Conservation (phyloP, 2,888 invertebrate species). For the Hedychridium roseum region DNA sequence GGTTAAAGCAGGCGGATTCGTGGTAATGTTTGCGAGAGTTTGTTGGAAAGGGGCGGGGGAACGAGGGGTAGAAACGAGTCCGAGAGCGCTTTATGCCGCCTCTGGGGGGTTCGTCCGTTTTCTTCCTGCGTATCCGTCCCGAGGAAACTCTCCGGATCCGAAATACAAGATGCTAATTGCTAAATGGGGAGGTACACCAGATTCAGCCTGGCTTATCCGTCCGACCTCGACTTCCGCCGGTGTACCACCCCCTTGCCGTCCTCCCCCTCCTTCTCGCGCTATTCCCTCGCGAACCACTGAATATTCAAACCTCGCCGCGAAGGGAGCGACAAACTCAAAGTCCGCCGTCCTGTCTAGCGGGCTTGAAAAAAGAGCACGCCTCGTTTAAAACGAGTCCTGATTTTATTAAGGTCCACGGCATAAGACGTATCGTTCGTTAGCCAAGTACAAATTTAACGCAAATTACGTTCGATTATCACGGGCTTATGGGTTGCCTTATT, state of each 20-base stretch:
- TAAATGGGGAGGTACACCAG: constrained; percentile 44
- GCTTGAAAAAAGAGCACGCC: too few species aligned
- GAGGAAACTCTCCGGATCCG: constrained; percentile 36
- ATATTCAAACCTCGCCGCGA: constrained; percentile 42
- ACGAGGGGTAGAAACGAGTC: not conserved
- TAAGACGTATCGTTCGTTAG: too few species aligned
- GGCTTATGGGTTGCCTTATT: too few species aligned
- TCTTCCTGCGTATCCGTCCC: constrained; percentile 29
- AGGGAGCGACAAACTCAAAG: constrained; percentile 36
- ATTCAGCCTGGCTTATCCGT: constrained; percentile 44
- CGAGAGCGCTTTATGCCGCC: not conserved
- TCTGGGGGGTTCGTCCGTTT: constrained; percentile 21
- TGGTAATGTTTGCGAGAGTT: not conserved
- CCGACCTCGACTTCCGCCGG: constrained; percentile 22
- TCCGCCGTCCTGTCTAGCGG: constrained; percentile 18
- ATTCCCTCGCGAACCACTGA: constrained; percentile 35
- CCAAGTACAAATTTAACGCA: too few species aligned
- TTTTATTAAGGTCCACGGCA: too few species aligned
- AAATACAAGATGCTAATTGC: constrained; percentile 53
- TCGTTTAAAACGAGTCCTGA: too few species aligned
- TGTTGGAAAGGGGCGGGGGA: not conserved
- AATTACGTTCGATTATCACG: too few species aligned
- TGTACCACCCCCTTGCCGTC: constrained; percentile 18
- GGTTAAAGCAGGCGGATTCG: not conserved
- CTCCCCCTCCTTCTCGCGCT: constrained; percentile 5